Base-by-base conservation (phyloP, 2,888 invertebrate genomes). In the Brachyptera risi region DNA sequence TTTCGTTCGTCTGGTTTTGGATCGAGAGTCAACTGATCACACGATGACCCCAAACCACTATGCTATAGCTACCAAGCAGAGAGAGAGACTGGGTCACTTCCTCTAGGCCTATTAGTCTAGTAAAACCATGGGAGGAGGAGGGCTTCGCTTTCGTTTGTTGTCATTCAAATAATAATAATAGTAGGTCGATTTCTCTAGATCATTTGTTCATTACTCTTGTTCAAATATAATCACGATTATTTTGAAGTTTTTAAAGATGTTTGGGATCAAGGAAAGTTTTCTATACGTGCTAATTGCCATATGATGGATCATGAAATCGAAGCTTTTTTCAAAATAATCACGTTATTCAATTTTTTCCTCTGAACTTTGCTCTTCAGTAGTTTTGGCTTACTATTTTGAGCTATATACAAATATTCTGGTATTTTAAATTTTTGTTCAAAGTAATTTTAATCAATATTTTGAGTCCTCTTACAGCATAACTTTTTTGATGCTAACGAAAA, bases 121-220 rank as follows among this genome's bases (percentile, higher is more conserved):
- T 27, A 26, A n/a, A 4, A 47, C 47, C 24, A 7, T 24, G 24
- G 47, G n/a, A n/a, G 47, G 47, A 47, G 23, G 4, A n/a, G n/a
- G n/a, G n/a, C n/a, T 24, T 9, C n/a, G 21, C 13, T 40, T 47
- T 47, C 47, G 47, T 47, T n/a, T n/a, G n/a, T n/a, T 47, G 23
- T 47, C 47, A 47, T 47, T 47, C 23, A 47, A 47, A n/a, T n/a
- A n/a, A n/a, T n/a, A 31, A 47, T 47, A 24, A 54, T 54, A 37
- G 54, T 54, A 54, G 54, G 54, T 54, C 54, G 54, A 54, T 54
- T 54, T 54, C 54, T 54, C 54, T 54, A 19, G 24, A 54, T 54
- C 23, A 35, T 37, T 51, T 54, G 54, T 54, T 31, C 35, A 31
- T 35, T 50, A n/a, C 35, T 51, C 15, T 51, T 51, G 51, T 51